Base-by-base conservation (phyloP, 2,113 vertebrate genomes). In the Aspiorhynchus laticeps region DNA sequence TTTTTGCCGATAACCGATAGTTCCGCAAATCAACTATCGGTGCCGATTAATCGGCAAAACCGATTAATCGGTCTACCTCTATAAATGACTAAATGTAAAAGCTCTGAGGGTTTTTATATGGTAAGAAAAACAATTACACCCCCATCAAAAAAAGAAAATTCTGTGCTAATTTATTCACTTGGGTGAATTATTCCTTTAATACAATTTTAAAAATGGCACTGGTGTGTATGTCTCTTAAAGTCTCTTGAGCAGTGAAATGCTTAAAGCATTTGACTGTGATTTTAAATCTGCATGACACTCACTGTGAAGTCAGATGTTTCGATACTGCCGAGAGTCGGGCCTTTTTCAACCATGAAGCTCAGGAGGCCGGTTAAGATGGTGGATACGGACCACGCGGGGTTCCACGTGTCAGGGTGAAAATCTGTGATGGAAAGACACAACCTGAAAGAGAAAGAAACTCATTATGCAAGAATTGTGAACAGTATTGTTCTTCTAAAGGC, bases 341-440 rank as follows among this genome's bases (percentile, higher is more conserved):
- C 98, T 80, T 98, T 99, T 88, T 99, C 98, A 90, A 99, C 97
- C 98, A 99, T 99, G 89, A 99, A 99, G 92, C 98, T 99, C 76
- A 99, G 97, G 12, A 99, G 96, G 67, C 98, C 98, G 0, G 98
- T 99, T 86, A 99, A 93, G 92, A 99, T 99, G 24, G 98, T 99
- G 4, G 98, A 99, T 71, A 99, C 98, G 0, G 98, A 99, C 98
- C 98, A 99, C 0, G 98, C 98, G 0, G 98, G 98, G 90, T 99
- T 99, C 98, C 98, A 99, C 0, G 98, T 99, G 86, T 99, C 98
- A 0, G 98, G 98, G 89, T 99, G 98, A 94, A 99, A 99, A 91
- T 99, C 98, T 83, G 98, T 99, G 93, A 99, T 99, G 36, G 98
- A 99, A 65, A 99, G 97, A 95, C 98, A 99, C 88, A 99, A 94